Evolutionary conservation across 2,113 vertebrate species (phyloP), one percentile per base, ranked within the genome.

Genomic region (Egretta garzetta): DNA sequence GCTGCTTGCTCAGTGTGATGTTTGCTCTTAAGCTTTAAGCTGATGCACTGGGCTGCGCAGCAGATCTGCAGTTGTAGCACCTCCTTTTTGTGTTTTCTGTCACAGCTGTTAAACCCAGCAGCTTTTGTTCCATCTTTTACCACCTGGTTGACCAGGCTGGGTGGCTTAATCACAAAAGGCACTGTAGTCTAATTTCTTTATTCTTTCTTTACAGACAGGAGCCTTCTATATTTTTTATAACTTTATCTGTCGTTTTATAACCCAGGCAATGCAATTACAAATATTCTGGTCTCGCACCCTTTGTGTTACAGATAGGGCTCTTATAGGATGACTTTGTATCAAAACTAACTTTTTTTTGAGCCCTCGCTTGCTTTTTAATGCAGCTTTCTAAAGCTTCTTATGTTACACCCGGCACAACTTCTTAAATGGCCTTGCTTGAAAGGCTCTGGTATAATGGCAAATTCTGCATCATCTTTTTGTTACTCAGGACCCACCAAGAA

Each of bases 31-130:
- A 43, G 28, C 53, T n/a, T 11, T 2, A 33, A 32, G 76, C 75
- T 66, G 79, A 53, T 37, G 87, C 33, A 0, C 24, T 35, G 58
- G 32, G 8, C 30, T 0, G 2, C 2, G 0, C 0, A 0, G 71
- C 70, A 59, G 30, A 64, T 15, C 47, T 15, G 52, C 28, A 30
- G 43, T 32, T 79, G 33, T 20, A 1, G 0, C n/a, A 13, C 53
- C 64, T 63, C 53, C 60, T 59, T 45, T n/a, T 2, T 26, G 3
- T 15, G 18, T 49, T 73, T 67, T 43, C 55, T 45, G 62, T 49
- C 77, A 10, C 1, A 2, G 49, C 60, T 84, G 1, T 62, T 53
- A 13, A 49, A 19, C 2, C 2, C 6, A 20, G 71, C 43, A 8
- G 49, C 27, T 77, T 83, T 90, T 80, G 23, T 80, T 86, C 50